Base-by-base conservation (phyloP, 2,888 invertebrate species). In the Hoplodrina ambigua region DNA sequence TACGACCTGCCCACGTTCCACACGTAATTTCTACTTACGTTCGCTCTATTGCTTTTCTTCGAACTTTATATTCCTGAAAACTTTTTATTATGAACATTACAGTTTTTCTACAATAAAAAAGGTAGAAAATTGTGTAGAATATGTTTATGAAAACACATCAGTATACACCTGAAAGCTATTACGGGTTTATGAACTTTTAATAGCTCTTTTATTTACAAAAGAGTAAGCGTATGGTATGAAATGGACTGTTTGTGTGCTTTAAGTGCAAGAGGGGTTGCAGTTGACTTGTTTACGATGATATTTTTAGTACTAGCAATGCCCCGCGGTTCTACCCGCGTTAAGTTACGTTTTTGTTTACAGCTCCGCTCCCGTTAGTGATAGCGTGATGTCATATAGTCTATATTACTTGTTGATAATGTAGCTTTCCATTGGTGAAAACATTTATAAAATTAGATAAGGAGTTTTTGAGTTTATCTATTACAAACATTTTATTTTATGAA, bases 31-130 rank as follows among this genome's bases (percentile, higher is more conserved):
- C 44, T 55, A 52, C 15, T 55, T 52, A 76, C 37, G 52, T 60
- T 41, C 17, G 33, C 55, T 59, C n/a, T 52, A 54, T 75, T 67
- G 37, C 46, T 55, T 54, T 59, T 75, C 50, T 37, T 7, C 20
- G 30, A 56, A 76, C 41, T 75, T 41, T 62, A 41, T 67, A 58
- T 56, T 61, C 19, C 13, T 52, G 19, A 37, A 54, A 60, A 72
- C 60, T 58, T 71, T 52, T 62, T 63, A 57, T 56, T 75, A 54
- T 37, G 33, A n/a, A 44, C 44, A 67, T 74, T 46, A 75, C 37
- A 55, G 20, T 60, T 53, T 59, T 30, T 33, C 25, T 25, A 53
- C 10, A 58, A 20, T 25, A 10, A 61, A 17, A n/a, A 44, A 20
- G 53, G 44, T 37, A 53, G 56, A 19, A 30, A 25, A 54, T 10